phyloP scores from a whole-genome alignment of 2,888 invertebrate species.

The Dilophus febrilis region DNA sequence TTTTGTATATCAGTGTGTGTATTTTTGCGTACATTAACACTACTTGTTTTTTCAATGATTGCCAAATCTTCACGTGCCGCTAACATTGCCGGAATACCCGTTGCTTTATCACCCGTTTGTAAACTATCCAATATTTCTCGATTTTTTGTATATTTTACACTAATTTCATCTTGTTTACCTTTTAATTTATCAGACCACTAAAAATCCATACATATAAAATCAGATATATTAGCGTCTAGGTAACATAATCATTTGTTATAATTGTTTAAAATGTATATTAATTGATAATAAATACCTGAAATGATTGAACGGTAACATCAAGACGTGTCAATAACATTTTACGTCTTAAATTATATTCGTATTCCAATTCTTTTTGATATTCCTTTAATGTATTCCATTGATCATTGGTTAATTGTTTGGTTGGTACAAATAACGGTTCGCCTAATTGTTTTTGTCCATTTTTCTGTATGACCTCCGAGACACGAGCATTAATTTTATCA shows the following conservation, averaged over 20 bases:
- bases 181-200: slow-evolving; percentile 74
- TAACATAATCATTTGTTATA: neutral
- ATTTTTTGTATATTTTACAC: slow-evolving; percentile 36
- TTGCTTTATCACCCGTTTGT: slow-evolving; percentile 28
- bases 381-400: slow-evolving; percentile 67
- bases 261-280: neutral
- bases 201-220: slow-evolving; percentile 13
- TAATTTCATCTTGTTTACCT: slow-evolving; percentile 53
- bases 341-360: slow-evolving; percentile 68
- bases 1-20: slow-evolving; percentile 72
- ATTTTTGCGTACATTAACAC: slow-evolving; percentile 65
- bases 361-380: slow-evolving; percentile 52
- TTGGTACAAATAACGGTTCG: slow-evolving; percentile 54
- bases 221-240: neutral
- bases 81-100: slow-evolving; percentile 60
- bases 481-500: slow-evolving; percentile 52
- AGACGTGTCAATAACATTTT: slow-evolving; percentile 79
- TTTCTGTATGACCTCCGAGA: slow-evolving; percentile 45
- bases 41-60: slow-evolving; percentile 84
- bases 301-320: slow-evolving; percentile 93
- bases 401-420: slow-evolving; percentile 47
- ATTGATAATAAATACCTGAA: slow-evolving; percentile 35
- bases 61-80: slow-evolving; percentile 72
- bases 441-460: slow-evolving; percentile 38
- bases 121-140: slow-evolving; percentile 24